Percentiles rank a stretch among this genome's conserved stretches.
Evolutionary conservation across 2,888 invertebrate species (phyloP).

Genomic region (Teleogryllus oceanicus): DNA sequence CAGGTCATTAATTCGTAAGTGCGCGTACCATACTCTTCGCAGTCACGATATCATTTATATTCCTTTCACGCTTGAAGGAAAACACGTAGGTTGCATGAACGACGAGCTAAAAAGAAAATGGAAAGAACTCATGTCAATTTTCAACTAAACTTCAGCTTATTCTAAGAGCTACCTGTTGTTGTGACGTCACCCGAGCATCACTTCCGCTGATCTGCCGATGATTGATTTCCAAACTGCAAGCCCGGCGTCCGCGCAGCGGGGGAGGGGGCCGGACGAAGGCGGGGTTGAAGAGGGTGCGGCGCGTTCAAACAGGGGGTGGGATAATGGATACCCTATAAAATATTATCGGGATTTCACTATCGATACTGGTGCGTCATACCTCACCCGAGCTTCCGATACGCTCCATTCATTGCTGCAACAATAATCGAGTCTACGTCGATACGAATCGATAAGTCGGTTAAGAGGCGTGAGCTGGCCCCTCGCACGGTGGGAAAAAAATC

Average conservation of each 20-base stretch:
- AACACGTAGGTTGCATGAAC: not conserved
- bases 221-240: conserved; percentile 18
- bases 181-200: conserved; percentile 1
- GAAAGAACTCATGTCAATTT: conserved; percentile 11
- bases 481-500: not conserved
- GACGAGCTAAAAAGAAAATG: conserved; percentile 6
- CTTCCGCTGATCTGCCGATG: conserved; percentile 18
- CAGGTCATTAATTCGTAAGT: too few relatives aligned
- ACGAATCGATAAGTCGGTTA: not conserved
- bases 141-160: conserved; percentile 2
- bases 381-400: not conserved
- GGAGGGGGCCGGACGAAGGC: not conserved
- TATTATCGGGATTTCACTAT: conserved; percentile 18
- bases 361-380: not conserved
- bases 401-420: conserved; percentile 18
- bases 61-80: not conserved
- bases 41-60: not conserved
- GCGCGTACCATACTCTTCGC: too few relatives aligned
- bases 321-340: conserved; percentile 18
- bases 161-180: conserved; percentile 18
- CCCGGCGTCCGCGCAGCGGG: not conserved
- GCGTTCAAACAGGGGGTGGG: not conserved
- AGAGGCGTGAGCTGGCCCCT: not conserved
- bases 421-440: conserved; percentile 6
- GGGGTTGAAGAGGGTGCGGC: not conserved